phyloP scores from a whole-genome alignment of 53 echinoderm and acorn worm genomes.

The Glandiceps talaboti region DNA sequence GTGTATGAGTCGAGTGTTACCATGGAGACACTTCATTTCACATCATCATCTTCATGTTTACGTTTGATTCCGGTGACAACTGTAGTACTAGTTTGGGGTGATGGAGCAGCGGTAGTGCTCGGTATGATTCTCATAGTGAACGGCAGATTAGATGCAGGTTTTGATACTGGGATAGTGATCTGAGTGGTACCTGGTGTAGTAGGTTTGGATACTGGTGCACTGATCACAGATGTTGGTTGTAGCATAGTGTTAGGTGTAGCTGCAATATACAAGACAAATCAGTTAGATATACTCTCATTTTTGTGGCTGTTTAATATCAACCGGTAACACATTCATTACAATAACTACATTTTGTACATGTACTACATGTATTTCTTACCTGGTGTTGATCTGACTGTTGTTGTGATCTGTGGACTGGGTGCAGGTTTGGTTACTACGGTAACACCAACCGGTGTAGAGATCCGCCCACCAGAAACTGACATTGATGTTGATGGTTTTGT shows the following conservation, averaged over 20 bases:
- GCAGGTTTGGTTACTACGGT: not conserved
- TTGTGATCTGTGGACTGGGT: not conserved
- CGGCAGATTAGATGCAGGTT: too few species aligned
- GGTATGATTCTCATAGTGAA: too few species aligned
- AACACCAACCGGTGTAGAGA: not conserved
- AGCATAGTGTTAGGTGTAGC: conserved; percentile 1
- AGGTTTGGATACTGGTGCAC: not conserved
- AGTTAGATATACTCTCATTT: too few species aligned
- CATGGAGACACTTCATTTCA: too few species aligned
- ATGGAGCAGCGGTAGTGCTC: not conserved
- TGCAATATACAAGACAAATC: conserved; percentile 1
- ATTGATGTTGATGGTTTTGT: not conserved
- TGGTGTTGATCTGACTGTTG: not conserved
- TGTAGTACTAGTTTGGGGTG: not conserved
- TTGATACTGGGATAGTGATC: not conserved
- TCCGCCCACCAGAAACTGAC: too few species aligned
- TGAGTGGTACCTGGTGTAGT: not conserved
- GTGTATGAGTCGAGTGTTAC: too few species aligned
- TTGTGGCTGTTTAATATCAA: too few species aligned
- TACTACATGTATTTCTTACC: too few species aligned
- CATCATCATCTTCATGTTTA: not conserved
- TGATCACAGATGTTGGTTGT: conserved; percentile 15
- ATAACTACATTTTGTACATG: too few species aligned
- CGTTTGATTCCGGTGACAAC: not conserved
- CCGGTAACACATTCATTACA: too few species aligned